phyloP scores from a whole-genome alignment of 2,797 vertebrate species.

The Pseudomugil gertrudae region DNA sequence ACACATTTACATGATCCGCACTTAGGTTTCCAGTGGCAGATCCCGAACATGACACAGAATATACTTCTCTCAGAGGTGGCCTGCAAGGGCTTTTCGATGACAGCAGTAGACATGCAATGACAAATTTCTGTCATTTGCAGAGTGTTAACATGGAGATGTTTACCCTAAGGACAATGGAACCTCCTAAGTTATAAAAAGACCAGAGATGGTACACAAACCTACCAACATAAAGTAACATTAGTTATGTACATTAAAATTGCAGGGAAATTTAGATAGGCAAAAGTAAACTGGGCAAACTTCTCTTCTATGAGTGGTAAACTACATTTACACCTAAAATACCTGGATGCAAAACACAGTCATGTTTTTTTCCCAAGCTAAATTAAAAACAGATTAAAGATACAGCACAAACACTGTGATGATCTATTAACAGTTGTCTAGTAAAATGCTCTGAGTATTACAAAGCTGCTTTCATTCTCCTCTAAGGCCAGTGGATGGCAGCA shows the following conservation, averaged over 20 bases:
- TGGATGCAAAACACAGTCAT: not conserved
- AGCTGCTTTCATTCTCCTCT: slow-evolving; percentile 26
- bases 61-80: slow-evolving; percentile 69
- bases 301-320: too few species aligned
- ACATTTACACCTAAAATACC: not conserved
- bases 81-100: slow-evolving; percentile 63
- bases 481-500: slow-evolving; percentile 77
- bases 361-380: not conserved
- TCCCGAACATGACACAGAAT: slow-evolving; percentile 78
- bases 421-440: not conserved
- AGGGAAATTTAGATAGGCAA: not conserved
- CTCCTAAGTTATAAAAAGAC: slow-evolving; percentile 13
- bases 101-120: slow-evolving; percentile 19
- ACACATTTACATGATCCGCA: slow-evolving; percentile 83
- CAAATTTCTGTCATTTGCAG: slow-evolving; percentile 22
- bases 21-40: slow-evolving; percentile 78
- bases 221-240: not conserved
- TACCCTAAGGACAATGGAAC: slow-evolving; percentile 7
- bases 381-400: not conserved
- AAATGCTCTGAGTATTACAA: not conserved
- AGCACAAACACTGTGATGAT: not conserved
- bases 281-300: not conserved
- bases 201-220: not conserved
- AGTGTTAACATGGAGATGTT: slow-evolving; percentile 17
- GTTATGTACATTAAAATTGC: not conserved